Evolutionary conservation across 2,888 invertebrate genomes (phyloP), one percentile per base, ranked within the genome.

Genomic region (Latheticus oryzae): DNA sequence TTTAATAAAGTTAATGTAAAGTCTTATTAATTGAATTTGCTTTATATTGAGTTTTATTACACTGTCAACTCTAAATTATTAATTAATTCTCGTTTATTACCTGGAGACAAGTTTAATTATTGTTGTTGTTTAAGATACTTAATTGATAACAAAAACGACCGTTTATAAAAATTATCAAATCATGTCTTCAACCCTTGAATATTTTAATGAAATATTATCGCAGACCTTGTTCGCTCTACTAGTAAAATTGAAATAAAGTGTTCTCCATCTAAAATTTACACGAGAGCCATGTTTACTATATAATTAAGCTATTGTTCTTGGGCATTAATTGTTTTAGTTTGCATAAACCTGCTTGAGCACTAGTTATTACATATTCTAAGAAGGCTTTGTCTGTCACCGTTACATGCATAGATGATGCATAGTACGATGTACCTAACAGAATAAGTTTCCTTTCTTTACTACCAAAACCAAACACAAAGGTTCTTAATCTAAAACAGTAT

Each of bases 261-360:
- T 48, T 56, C 42, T 48, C 42, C 38, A 33, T 56, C 30, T 50
- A n/a, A 45, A 33, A 50, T 56, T 48, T 56, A 56, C 38, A 50
- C 48, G 40, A 56, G 33, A 48, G 24, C 43, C 16, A 37, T 51
- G 45, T 57, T 57, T 57, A 45, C 57, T 57, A 57, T 45, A 57
- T 57, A 57, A 57, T 57, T 51, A 57, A 57, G 43, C 51, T 43
- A 57, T 57, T 57, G 57, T 57, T 57, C 50, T 51, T 32, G 37
- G 45, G 51, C 45, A 57, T 57, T 57, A 57, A 57, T 57, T 51
- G 57, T 57, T 57, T 57, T 57, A 57, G 43, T 51, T 57, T 57
- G 45, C 57, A 57, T 57, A 57, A 57, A 57, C 57, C 57, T 51
- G 43, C 57, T 57, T 30, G 57, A 57, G 57, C 38, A 30, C 33